phyloP scores from a whole-genome alignment of 1,140 invertebrate species.

The Xylocopa sonorina region DNA sequence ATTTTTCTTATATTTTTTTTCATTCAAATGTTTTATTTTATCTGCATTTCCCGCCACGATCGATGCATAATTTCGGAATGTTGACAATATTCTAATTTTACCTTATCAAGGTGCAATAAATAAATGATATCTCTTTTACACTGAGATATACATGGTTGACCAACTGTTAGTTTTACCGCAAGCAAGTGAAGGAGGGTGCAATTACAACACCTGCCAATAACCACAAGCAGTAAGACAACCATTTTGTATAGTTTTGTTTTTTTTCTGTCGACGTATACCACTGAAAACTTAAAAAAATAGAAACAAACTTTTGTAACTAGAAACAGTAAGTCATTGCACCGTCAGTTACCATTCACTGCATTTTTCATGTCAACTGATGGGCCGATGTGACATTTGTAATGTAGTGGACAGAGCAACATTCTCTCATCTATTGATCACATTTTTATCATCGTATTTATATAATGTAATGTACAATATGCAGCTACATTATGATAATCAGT shows the following conservation, averaged over 20 bases:
- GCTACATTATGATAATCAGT: constrained; percentile 78
- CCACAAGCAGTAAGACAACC: constrained; percentile 49
- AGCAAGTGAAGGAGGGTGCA: constrained; percentile 56
- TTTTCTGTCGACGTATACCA: constrained; percentile 57
- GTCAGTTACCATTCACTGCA: constrained; percentile 58
- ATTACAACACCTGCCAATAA: constrained; percentile 35
- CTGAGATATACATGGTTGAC: constrained; percentile 58
- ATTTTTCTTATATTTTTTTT: constrained; percentile 20
- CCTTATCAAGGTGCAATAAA: constrained; percentile 69
- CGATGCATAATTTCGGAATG: constrained; percentile 68
- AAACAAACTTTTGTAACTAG: constrained; percentile 64
- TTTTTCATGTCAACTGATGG: constrained; percentile 59
- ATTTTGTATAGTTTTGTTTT: constrained; percentile 37
- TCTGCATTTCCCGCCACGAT: constrained; percentile 53
- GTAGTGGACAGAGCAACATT: constrained; percentile 74
- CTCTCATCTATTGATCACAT: constrained; percentile 76
- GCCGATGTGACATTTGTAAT: constrained; percentile 66
- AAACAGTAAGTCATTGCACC: constrained; percentile 68
- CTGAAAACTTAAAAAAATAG: constrained; percentile 64
- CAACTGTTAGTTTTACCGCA: constrained; percentile 34
- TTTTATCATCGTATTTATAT: constrained; percentile 77
- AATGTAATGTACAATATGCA: constrained; percentile 80
- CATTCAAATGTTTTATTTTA: constrained; percentile 24
- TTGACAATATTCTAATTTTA: constrained; percentile 59
- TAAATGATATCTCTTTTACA: constrained; percentile 67